Conservation (phyloP, 2,113 vertebrate species). For the Centrocercus urophasianus region DNA sequence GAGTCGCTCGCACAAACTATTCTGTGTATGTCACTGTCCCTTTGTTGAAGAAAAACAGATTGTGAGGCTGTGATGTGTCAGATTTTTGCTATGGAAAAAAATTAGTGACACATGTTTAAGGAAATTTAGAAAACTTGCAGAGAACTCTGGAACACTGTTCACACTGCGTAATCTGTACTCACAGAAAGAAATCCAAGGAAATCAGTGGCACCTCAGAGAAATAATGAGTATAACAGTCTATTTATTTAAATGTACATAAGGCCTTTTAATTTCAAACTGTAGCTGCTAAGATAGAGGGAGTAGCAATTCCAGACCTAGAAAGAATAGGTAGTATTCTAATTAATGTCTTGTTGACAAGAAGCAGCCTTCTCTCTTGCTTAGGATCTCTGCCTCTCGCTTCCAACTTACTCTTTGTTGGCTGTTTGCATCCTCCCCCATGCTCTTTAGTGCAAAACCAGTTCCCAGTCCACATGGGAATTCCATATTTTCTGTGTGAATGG, state of each 20-base stretch:
- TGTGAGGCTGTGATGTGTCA: not conserved
- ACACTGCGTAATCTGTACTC: not conserved
- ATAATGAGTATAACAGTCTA: not conserved
- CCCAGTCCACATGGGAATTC: not conserved
- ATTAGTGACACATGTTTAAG: not conserved
- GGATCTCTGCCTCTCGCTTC: not conserved
- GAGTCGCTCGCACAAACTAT: not conserved
- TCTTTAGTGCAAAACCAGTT: not conserved
- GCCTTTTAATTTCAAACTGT: not conserved
- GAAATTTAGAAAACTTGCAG: not conserved
- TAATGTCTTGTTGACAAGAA: not conserved
- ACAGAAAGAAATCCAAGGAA: not conserved
- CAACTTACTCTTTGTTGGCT: not conserved
- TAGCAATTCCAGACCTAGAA: not conserved
- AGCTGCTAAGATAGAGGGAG: not conserved
- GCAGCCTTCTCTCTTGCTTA: not conserved
- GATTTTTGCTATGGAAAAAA: not conserved
- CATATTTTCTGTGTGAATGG: not conserved
- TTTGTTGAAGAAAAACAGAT: not conserved
- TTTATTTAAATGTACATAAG: not conserved
- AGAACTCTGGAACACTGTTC: not conserved
- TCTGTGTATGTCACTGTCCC: not conserved
- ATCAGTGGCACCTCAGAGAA: not conserved
- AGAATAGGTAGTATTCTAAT: not conserved
- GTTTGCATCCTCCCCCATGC: not conserved